phyloP scores from a whole-genome alignment of 2,113 vertebrate genomes.

The Nymphicus hollandicus region DNA sequence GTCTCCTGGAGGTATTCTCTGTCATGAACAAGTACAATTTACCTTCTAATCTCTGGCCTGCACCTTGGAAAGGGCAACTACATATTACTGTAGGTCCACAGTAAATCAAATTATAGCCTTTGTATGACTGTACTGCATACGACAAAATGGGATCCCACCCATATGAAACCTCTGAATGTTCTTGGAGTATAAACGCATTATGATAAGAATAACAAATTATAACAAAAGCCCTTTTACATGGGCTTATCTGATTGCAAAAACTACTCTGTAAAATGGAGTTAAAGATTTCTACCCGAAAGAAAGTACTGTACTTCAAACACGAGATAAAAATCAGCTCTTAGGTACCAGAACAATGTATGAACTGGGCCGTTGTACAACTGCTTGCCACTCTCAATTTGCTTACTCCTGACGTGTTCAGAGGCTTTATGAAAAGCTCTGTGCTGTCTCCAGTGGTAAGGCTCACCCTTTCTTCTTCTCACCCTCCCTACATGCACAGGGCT shows the following conservation, averaged over 20 bases:
- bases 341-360: background rate
- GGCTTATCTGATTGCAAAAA: conserved; percentile 33
- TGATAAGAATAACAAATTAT: conserved; percentile 29
- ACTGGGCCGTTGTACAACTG: background rate
- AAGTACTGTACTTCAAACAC: conserved; percentile 8
- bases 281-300: background rate
- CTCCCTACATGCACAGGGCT: background rate
- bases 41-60: conserved; percentile 8
- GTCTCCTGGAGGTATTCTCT: background rate
- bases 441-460: background rate
- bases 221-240: background rate
- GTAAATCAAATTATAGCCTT: background rate
- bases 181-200: background rate
- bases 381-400: conserved; percentile 5
- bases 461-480: background rate
- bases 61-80: conserved; percentile 8
- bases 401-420: background rate
- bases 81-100: background rate
- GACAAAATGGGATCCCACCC: conserved; percentile 11
- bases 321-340: conserved; percentile 9
- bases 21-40: background rate
- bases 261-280: conserved; percentile 1
- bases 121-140: background rate
- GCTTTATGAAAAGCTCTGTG: background rate
- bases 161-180: background rate